Base-by-base conservation (phyloP, 2,113 vertebrate species). In the Mionectes macconnelli region DNA sequence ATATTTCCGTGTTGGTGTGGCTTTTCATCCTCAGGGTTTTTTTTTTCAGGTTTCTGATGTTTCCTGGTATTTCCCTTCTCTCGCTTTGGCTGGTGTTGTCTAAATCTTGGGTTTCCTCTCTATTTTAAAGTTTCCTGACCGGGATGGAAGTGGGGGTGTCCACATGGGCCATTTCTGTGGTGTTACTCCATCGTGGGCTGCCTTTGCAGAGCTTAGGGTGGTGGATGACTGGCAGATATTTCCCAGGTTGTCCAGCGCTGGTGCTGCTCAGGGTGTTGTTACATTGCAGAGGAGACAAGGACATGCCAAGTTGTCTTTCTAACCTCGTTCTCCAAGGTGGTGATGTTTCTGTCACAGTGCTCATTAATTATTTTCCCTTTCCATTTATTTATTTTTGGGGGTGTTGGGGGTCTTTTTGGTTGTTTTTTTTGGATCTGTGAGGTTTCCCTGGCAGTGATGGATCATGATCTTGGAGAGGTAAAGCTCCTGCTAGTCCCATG, bases 121-220 rank as follows among this genome's bases (percentile, higher is more conserved):
- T 4, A 2, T 50, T 92, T 80, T n/a, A n/a, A 42, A 67, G 21
- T 20, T 62, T 86, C 16, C 14, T 72, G 66, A n/a, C 25, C 28
- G 31, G 14, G 33, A 3, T 66, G 73, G 40, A 76, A 69, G 37
- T 21, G 16, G 6, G 30, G 22, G 2, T 57, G 60, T 55, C 30
- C 19, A 9, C 6, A 1, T 1, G 28, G 35, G 47, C 59, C 1
- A 4, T 30, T 67, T 14, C 0, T 8, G 35, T 10, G 7, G 18
- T 14, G 4, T 55, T 69, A 16, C 31, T 72, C n/a, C 19, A 9
- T 27, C 0, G 0, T 1, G 2, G 56, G 55, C 63, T 49, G 37
- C 12, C 45, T 14, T 75, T 47, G 60, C 19, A 19, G 60, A 42
- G 50, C 14, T 0, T 10, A 4, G n/a, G 47, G 37, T 23, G 21